These are phyloP conservation scores for Lepus americanus DNA, from an alignment of 2,113 vertebrate species.

Conservation along the genomic window DNA sequence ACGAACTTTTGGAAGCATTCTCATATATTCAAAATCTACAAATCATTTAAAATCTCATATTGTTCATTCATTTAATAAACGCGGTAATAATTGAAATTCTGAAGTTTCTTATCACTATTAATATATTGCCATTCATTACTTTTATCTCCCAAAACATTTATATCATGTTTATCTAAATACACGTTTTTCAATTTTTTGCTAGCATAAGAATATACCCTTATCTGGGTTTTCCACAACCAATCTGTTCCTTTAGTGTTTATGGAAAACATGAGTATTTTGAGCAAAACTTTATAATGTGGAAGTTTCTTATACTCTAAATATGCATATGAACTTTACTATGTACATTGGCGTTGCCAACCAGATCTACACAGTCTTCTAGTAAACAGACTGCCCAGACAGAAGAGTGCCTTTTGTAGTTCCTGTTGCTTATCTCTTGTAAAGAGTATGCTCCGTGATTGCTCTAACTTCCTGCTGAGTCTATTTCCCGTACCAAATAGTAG, in stretches of 20 bases:
- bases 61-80: conserved; percentile 53
- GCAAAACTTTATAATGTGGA: conserved; percentile 50
- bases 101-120: not conserved
- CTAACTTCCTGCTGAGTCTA: conserved; percentile 6
- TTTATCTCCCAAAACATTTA: conserved; percentile 54
- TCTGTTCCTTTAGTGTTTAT: conserved; percentile 32
- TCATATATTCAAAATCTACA: not conserved
- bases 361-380: conserved; percentile 6
- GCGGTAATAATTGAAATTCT: not conserved
- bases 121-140: conserved; percentile 12
- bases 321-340: conserved; percentile 46
- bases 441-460: not conserved
- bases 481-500: conserved; percentile 38
- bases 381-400: conserved; percentile 48
- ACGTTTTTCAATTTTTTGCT: conserved; percentile 8
- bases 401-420: not conserved
- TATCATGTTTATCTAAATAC: conserved; percentile 51
- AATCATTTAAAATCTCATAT: conserved; percentile 4
- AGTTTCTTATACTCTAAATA: conserved; percentile 70
- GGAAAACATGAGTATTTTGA: conserved; percentile 55
- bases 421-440: conserved; percentile 20
- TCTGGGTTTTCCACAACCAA: conserved; percentile 59
- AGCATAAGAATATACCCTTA: not conserved
- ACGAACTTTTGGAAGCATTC: too few relatives aligned
- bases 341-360: not conserved